Evolutionary conservation across 35 echinoderm and acorn worm species (phyloP).

Genomic region (Stichopus chloronotus): DNA sequence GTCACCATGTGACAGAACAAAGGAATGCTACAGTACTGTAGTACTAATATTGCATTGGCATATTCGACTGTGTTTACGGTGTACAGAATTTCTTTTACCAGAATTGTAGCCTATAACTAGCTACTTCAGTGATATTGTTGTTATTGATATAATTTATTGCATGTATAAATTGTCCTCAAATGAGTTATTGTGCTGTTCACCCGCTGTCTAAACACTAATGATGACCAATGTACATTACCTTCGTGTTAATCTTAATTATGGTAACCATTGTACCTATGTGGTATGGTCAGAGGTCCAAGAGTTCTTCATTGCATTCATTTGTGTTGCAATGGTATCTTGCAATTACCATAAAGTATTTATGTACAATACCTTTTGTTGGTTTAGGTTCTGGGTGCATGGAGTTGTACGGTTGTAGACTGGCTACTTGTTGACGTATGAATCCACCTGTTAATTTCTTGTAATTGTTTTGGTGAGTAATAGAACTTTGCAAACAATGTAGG

Average conservation of each 20-base stretch:
- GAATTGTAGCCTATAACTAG: background rate
- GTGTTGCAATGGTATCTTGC: background rate
- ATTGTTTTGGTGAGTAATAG: slow-evolving; percentile 9
- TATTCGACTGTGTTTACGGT: background rate
- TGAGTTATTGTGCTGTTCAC: background rate
- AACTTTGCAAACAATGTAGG: background rate
- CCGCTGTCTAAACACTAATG: background rate
- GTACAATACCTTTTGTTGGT: background rate
- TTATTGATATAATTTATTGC: background rate
- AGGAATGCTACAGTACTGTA: slow-evolving; percentile 8
- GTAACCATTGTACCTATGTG: slow-evolving; percentile 2
- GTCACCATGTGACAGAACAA: background rate
- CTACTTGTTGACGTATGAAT: background rate
- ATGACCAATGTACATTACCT: background rate
- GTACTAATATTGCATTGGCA: background rate
- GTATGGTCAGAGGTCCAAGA: background rate
- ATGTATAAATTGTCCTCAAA: background rate
- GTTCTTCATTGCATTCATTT: background rate
- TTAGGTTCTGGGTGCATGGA: background rate
- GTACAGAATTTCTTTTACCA: background rate
- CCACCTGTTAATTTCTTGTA: slow-evolving; percentile 14
- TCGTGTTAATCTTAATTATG: background rate
- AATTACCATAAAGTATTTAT: background rate
- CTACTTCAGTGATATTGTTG: background rate
- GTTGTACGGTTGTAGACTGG: background rate